These are phyloP conservation scores for Frankliniella intonsa DNA, from an alignment of 2,888 invertebrate genomes.

Conservation along the genomic window DNA sequence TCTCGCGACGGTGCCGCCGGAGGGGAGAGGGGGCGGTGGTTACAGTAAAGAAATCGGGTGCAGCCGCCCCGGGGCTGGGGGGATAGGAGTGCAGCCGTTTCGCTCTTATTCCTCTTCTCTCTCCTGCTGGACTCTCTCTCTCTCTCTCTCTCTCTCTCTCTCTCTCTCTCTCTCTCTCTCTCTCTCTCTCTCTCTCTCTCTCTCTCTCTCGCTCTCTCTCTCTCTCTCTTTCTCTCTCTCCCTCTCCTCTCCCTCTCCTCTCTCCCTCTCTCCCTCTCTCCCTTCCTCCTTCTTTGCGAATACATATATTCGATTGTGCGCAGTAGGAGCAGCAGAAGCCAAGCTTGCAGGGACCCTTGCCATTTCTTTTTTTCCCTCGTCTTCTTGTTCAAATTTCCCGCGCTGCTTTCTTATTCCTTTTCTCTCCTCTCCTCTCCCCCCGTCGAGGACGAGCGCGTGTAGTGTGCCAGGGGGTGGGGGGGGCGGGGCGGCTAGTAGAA, in stretches of 20 bases:
- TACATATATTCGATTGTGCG: no score
- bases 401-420: no score
- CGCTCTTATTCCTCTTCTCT: not conserved
- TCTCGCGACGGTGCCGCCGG: not conserved
- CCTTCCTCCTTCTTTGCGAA: not conserved
- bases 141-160: constrained; percentile 17
- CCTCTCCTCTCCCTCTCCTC: not conserved
- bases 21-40: not conserved
- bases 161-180: constrained; percentile 3
- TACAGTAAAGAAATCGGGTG: no score
- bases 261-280: not conserved
- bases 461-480: no score
- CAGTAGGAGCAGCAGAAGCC: no score
- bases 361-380: not conserved
- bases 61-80: no score
- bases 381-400: no score
- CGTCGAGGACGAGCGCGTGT: no score
- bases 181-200: constrained; percentile 10
- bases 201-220: not conserved
- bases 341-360: no score
- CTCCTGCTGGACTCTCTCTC: constrained; percentile 4
- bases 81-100: not conserved
- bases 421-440: no score
- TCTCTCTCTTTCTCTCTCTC: constrained; percentile 18
- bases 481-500: no score